Percentiles rank a stretch among this genome's conserved stretches.
Conservation (phyloP, 2,797 vertebrate species). For the Sebastes taczanowskii region DNA sequence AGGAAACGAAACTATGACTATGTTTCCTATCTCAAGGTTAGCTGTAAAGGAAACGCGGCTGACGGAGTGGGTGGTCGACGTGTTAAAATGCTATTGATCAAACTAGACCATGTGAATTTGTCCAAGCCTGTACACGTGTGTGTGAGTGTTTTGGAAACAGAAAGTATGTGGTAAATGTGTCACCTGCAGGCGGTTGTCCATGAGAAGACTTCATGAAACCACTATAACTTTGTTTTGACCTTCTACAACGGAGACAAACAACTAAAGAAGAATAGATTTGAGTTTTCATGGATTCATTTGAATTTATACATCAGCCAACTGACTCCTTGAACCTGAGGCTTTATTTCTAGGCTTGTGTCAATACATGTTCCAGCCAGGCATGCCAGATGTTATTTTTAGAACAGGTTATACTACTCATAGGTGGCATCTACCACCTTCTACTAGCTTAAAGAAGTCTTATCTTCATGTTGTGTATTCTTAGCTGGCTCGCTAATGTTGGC, state of each 20-base stretch:
- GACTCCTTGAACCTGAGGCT: neutral
- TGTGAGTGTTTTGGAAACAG: conserved; percentile 3
- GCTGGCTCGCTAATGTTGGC: neutral
- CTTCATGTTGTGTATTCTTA: neutral
- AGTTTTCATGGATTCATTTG: neutral
- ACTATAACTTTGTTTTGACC: neutral
- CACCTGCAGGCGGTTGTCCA: neutral
- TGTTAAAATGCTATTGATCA: conserved; percentile 9
- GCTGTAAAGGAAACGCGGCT: conserved; percentile 13
- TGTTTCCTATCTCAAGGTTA: neutral
- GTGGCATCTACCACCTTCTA: neutral
- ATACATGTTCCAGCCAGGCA: conserved; percentile 3
- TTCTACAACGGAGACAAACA: neutral
- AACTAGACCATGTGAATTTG: neutral
- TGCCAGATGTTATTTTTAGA: neutral
- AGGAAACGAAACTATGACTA: conserved; percentile 16
- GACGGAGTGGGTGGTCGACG: neutral
- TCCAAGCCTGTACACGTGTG: neutral
- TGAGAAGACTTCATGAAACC: neutral
- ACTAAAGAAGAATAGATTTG: neutral
- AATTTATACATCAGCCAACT: neutral
- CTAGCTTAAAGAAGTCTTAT: neutral
- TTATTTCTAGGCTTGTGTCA: neutral
- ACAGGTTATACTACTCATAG: conserved; percentile 8
- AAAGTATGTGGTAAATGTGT: neutral